Evolutionary conservation across 23 tunicate species (phyloP).

Genomic region (Aplidium turbinatum): DNA sequence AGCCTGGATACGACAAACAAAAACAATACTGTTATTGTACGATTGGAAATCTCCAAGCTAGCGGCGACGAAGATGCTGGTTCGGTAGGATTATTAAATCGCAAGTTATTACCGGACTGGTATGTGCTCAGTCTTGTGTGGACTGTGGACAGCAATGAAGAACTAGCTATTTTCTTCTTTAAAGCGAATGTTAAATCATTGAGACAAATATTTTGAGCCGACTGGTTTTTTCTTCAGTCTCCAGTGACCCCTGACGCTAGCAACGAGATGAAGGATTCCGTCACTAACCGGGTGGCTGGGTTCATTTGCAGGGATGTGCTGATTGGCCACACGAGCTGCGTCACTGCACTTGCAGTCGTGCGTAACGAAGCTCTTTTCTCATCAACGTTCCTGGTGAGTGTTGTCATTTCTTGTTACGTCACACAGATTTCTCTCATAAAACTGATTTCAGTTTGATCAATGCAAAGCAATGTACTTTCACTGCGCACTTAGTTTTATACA

Average conservation of each 20-base stretch:
- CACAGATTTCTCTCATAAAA: neutral
- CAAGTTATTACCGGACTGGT: too few relatives aligned
- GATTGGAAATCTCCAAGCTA: too few relatives aligned
- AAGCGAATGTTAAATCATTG: too few relatives aligned
- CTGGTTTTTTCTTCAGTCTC: constrained; percentile 26
- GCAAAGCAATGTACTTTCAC: too few relatives aligned
- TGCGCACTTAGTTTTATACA: too few relatives aligned
- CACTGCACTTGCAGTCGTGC: constrained; percentile 60
- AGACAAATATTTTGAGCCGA: neutral
- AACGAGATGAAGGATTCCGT: constrained; percentile 59
- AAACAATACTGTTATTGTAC: too few relatives aligned
- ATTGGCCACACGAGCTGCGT: constrained; percentile 78
- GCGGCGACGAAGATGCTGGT: too few relatives aligned
- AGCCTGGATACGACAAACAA: too few relatives aligned
- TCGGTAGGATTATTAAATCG: too few relatives aligned
- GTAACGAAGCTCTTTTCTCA: constrained; percentile 49
- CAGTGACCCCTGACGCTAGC: constrained; percentile 23
- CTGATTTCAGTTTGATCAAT: neutral
- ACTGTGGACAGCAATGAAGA: too few relatives aligned
- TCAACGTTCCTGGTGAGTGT: constrained; percentile 73
- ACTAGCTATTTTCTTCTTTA: too few relatives aligned
- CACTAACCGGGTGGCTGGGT: constrained; percentile 94
- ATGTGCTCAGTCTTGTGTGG: too few relatives aligned
- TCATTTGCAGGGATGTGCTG: constrained; percentile 79
- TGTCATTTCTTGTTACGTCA: neutral